phyloP scores from a whole-genome alignment of 2,888 invertebrate species.

The Cremastobaeus sp. region DNA sequence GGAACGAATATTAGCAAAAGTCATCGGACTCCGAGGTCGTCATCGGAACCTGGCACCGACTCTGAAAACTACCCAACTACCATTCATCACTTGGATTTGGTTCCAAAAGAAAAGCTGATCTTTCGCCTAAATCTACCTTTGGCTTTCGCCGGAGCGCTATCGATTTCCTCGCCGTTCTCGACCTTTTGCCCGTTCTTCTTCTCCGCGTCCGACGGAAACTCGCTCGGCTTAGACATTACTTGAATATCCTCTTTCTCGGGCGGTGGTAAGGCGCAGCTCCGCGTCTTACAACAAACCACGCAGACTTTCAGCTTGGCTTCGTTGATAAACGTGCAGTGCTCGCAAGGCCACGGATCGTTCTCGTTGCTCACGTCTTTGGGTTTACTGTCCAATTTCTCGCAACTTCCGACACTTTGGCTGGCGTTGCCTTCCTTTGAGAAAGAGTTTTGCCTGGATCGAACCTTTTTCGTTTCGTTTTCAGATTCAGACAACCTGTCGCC shows the following conservation, averaged over 20 bases:
- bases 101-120: constrained; percentile 87
- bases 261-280: constrained; percentile 71
- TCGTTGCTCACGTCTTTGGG: constrained; percentile 25
- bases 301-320: constrained; percentile 89
- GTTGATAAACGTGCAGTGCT: constrained; percentile 94
- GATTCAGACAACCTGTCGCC: constrained; percentile 23
- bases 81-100: constrained; percentile 79
- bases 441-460: constrained; percentile 2
- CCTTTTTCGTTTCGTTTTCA: constrained; percentile 23
- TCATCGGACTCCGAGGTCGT: constrained; percentile 30
- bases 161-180: constrained; percentile 73
- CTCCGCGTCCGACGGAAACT: constrained; percentile 60
- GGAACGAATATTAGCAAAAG: constrained; percentile 39
- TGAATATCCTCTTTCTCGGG: constrained; percentile 53
- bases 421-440: not conserved
- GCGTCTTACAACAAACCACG: constrained; percentile 91
- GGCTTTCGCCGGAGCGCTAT: constrained; percentile 77
- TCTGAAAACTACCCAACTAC: constrained; percentile 51
- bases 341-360: constrained; percentile 87
- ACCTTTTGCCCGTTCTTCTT: constrained; percentile 66
- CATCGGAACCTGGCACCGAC: constrained; percentile 27
- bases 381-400: not conserved
- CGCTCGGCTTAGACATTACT: constrained; percentile 31
- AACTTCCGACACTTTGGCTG: not conserved
- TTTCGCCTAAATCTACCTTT: constrained; percentile 87